These are phyloP conservation scores for Hyposoter dolosus DNA, from an alignment of 2,888 invertebrate species.

Conservation along the genomic window DNA sequence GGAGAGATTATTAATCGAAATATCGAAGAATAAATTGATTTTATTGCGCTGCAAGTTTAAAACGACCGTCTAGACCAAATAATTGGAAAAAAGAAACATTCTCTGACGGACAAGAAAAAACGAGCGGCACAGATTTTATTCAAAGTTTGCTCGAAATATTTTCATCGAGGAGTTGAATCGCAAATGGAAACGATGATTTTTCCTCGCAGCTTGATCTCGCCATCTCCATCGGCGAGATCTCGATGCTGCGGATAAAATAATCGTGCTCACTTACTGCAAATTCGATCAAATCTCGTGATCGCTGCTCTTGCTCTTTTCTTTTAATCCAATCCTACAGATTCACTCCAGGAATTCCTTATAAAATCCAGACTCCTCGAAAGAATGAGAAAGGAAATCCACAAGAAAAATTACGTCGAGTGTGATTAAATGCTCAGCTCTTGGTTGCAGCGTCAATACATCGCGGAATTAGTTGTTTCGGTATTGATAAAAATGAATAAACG, in stretches of 20 bases:
- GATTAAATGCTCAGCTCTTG: not conserved
- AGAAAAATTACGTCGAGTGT: not conserved
- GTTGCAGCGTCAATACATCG: not conserved
- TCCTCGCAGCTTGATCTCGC: too few relatives aligned
- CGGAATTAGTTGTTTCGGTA: not conserved
- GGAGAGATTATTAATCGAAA: not conserved
- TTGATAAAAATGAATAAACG: not conserved
- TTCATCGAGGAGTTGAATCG: not conserved
- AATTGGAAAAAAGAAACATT: not conserved
- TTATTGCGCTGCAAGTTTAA: not conserved
- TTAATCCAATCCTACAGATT: not conserved
- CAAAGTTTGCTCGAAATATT: not conserved
- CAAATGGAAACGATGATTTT: not conserved
- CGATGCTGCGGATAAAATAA: constrained; percentile 6
- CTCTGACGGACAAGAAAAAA: not conserved
- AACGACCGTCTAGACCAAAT: not conserved
- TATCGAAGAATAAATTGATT: not conserved
- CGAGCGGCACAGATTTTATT: not conserved
- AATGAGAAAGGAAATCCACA: not conserved
- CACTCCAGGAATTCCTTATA: not conserved
- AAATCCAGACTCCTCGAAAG: not conserved
- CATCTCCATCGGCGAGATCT: not conserved
- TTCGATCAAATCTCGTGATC: constrained; percentile 9
- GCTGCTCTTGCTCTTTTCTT: not conserved
- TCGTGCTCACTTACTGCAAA: not conserved